Percentiles rank a stretch among this genome's conserved stretches.
These are phyloP conservation scores for Allobates femoralis DNA, from an alignment of 2,797 vertebrate genomes.

Conservation along the genomic window DNA sequence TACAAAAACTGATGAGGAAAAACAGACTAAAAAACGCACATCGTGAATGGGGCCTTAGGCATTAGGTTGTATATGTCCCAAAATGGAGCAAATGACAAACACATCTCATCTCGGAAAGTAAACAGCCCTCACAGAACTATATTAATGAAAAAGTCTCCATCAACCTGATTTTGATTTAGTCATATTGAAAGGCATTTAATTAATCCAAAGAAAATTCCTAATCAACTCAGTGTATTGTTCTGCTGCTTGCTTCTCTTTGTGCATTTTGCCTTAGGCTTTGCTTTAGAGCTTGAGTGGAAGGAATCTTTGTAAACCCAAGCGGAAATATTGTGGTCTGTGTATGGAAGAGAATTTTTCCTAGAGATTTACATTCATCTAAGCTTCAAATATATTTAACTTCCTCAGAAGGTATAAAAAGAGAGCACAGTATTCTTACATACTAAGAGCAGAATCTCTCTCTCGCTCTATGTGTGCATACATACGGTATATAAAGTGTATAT, in stretches of 20 bases:
- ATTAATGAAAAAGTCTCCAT: neutral
- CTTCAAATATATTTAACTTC: neutral
- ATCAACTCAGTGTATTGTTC: neutral
- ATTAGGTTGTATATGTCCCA: too few species aligned
- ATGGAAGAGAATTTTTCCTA: slow-evolving; percentile 7
- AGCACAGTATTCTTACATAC: neutral
- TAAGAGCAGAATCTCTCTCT: too few species aligned
- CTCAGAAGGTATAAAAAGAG: neutral
- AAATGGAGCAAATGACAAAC: too few species aligned
- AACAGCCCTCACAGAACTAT: too few species aligned
- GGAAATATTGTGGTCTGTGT: slow-evolving; percentile 26
- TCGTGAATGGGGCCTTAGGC: too few species aligned
- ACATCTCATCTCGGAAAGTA: too few species aligned
- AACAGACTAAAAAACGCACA: too few species aligned
- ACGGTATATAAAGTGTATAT: too few species aligned
- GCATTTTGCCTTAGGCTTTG: neutral
- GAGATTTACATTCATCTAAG: neutral
- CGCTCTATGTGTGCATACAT: too few species aligned
- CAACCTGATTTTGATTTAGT: neutral
- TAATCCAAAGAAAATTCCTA: neutral
- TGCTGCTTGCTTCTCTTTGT: neutral
- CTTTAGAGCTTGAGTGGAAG: neutral
- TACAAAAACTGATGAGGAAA: too few species aligned
- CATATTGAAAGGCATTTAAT: neutral
- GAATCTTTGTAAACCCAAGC: slow-evolving; percentile 33